Base-by-base conservation (phyloP, 1,140 invertebrate species). In the Scaptomyza montana region DNA sequence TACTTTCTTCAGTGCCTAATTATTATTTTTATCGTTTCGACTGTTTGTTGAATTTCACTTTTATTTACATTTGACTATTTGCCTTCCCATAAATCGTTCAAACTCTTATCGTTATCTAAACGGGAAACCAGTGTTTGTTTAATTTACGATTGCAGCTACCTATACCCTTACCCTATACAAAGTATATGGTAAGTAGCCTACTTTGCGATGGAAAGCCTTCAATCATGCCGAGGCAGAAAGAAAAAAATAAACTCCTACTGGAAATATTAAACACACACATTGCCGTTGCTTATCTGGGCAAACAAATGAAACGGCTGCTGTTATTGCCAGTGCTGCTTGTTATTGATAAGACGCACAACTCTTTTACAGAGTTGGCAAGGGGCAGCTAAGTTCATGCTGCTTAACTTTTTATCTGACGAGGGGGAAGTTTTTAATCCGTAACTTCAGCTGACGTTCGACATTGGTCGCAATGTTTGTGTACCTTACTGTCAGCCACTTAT, bases 11-110 rank as follows among this genome's bases (percentile, higher is more conserved):
- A n/a, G n/a, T n/a, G n/a, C n/a, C n/a, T n/a, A n/a, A n/a, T 85
- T 79, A 85, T 85, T 85, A 80, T 70, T 85, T 33, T 85, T 80
- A 85, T 79, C 80, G 73, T 5, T n/a, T n/a, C n/a, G n/a, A n/a
- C 1, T 16, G 16, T 16, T 16, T 16, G 16, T 16, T 16, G 16
- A 16, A 16, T n/a, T 25, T 25, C 30, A n/a, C 21, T 6, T 55
- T 39, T 70, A 66, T 79, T 84, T 79, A 61, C 47, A 28, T 51
- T 67, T 50, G 47, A 49, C 43, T 63, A 62, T 62, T 68, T 76
- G 60, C 59, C 57, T 63, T 36, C 0, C 28, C 78, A 82, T 89
- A 87, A 87, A 87, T 87, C 84, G 82, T 87, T 87, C 78, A 77
- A 89, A 78, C n/a, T 66, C 59, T 57, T 82, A 76, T 78, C 74